A percentile compares a stretch with the other conserved stretches of the same genome.
These are phyloP conservation scores for Macrostomum lignano DNA, from an alignment of 1,140 invertebrate genomes.

Conservation along the genomic window DNA sequence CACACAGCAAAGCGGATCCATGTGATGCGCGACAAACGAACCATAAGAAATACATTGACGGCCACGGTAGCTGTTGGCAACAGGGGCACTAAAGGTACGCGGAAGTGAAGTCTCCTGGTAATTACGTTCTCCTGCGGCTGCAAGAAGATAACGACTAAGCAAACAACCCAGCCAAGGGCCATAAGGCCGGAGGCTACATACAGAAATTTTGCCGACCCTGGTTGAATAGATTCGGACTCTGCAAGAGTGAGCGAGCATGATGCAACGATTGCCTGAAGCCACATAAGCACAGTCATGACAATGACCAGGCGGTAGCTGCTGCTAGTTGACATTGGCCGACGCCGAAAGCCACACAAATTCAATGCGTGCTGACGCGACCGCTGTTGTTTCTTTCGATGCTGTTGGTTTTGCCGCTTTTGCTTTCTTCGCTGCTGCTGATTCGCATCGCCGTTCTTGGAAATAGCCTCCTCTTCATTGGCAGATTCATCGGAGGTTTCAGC, in stretches of 20 bases:
- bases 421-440: too few relatives aligned
- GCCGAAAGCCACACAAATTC: too few relatives aligned
- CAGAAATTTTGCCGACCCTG: background rate
- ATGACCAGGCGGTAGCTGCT: too few relatives aligned
- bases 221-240: background rate
- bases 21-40: conserved; percentile 47
- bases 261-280: background rate
- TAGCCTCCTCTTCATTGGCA: too few relatives aligned
- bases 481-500: too few relatives aligned
- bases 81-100: conserved; percentile 56
- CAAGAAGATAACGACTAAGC: background rate
- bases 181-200: background rate
- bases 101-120: conserved; percentile 9
- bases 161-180: background rate
- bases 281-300: too few relatives aligned
- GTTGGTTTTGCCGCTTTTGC: too few relatives aligned
- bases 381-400: too few relatives aligned
- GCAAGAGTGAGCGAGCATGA: background rate
- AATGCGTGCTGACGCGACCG: too few relatives aligned
- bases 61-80: conserved; percentile 52
- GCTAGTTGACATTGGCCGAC: too few relatives aligned
- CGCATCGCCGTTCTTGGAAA: too few relatives aligned
- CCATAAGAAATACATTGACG: conserved; percentile 57
- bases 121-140: background rate
- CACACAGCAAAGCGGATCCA: conserved; percentile 57